A percentile compares a stretch with the other conserved stretches of the same genome.
Evolutionary conservation across 2,888 invertebrate species (phyloP).

Genomic region (Drosophila ustulata): DNA sequence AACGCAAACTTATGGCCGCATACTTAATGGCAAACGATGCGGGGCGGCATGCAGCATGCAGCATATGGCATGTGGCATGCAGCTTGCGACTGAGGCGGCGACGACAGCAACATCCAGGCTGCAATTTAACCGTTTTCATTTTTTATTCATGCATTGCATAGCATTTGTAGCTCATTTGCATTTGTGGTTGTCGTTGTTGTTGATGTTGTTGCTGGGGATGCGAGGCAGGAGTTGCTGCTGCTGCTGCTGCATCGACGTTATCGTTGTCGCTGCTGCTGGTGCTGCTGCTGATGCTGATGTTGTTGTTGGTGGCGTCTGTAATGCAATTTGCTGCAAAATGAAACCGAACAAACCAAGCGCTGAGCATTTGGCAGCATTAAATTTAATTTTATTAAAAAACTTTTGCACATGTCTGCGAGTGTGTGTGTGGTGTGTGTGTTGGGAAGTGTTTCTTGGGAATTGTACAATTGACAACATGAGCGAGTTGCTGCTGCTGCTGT

Average conservation of each 20-base stretch:
- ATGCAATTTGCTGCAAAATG: conserved; percentile 76
- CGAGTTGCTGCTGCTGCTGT: conserved; percentile 54
- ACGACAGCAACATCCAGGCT: conserved; percentile 29
- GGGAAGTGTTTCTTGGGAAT: conserved; percentile 63
- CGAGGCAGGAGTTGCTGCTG: conserved; percentile 8
- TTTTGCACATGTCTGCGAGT: conserved; percentile 47
- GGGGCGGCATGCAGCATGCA: background rate
- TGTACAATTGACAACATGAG: conserved; percentile 74
- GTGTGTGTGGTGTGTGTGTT: conserved; percentile 29
- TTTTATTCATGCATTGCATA: conserved; percentile 76
- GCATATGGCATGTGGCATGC: conserved; percentile 32
- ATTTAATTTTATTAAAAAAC: conserved; percentile 79
- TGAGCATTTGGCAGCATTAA: conserved; percentile 74
- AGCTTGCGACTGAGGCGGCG: conserved; percentile 4
- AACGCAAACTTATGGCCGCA: conserved; percentile 50
- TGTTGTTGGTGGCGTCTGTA: conserved; percentile 49
- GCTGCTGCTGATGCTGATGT: conserved; percentile 5
- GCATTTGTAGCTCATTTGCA: conserved; percentile 79
- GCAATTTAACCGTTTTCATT: conserved; percentile 74
- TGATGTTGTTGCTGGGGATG: conserved; percentile 29
- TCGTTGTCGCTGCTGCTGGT: conserved; percentile 17
- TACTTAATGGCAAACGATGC: conserved; percentile 39
- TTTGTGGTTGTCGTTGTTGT: conserved; percentile 61
- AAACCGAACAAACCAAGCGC: conserved; percentile 66
- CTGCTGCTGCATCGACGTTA: conserved; percentile 1